Conservation (phyloP, 1,140 invertebrate species). For the Caenorhabditis latens region DNA sequence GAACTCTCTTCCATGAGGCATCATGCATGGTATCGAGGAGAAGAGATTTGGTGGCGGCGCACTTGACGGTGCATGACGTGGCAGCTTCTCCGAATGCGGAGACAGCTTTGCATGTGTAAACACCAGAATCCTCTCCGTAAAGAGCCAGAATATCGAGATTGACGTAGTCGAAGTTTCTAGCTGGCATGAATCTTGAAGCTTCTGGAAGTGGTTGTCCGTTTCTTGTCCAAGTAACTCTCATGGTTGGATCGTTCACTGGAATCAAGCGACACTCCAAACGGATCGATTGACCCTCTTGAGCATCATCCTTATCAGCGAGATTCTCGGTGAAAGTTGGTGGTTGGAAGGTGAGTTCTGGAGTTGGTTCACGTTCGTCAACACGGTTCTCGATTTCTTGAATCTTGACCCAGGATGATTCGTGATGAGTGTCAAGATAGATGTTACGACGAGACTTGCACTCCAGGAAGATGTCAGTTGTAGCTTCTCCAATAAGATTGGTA, state of each 20-base stretch:
- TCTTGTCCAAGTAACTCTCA: conserved; percentile 88
- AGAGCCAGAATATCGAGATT: conserved; percentile 93
- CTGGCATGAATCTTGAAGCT: conserved; percentile 93
- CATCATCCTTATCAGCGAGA: conserved; percentile 78
- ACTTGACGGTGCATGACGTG: conserved; percentile 90
- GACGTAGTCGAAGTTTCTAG: conserved; percentile 97
- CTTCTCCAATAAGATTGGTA: conserved; percentile 91
- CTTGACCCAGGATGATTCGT: conserved; percentile 93
- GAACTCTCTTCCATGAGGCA: conserved; percentile 88
- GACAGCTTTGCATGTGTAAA: conserved; percentile 91
- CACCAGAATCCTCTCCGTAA: conserved; percentile 93
- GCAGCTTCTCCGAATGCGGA: conserved; percentile 91
- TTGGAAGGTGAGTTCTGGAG: conserved; percentile 69
- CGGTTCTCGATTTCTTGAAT: conserved; percentile 81
- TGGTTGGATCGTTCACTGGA: conserved; percentile 79
- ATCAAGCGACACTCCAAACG: conserved; percentile 87
- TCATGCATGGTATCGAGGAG: conserved; percentile 89
- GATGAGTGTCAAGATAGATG: conserved; percentile 75
- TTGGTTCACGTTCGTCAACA: conserved; percentile 62
- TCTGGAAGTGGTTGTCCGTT: conserved; percentile 83
- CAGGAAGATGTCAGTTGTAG: conserved; percentile 90
- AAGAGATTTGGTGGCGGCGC: conserved; percentile 84
- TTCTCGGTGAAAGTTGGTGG: conserved; percentile 74
- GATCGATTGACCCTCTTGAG: conserved; percentile 89
- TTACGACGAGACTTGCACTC: conserved; percentile 77